These are phyloP conservation scores for Cichladusa arquata DNA, from an alignment of 2,113 vertebrate species.

Conservation along the genomic window DNA sequence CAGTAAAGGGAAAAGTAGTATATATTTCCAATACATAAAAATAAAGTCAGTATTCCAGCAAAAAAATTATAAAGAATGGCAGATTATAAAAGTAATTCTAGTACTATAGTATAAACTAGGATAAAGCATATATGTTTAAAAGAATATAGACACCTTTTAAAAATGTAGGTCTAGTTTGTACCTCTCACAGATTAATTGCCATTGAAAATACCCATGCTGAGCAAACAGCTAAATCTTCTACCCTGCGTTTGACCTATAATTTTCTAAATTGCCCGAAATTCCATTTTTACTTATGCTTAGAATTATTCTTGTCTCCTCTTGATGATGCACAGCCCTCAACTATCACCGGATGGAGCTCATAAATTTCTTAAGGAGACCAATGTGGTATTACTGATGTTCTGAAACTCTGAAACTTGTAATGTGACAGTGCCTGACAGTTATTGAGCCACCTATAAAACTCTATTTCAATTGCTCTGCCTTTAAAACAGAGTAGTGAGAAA, in stretches of 20 bases:
- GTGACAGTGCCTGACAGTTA: neutral
- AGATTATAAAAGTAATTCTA: neutral
- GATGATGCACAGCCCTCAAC: neutral
- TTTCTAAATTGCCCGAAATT: neutral
- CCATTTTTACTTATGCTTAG: neutral
- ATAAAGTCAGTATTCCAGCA: neutral
- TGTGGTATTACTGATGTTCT: neutral
- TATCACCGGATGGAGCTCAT: neutral
- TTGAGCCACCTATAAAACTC: neutral
- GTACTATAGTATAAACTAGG: neutral
- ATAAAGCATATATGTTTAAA: accelerated
- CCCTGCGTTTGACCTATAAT: neutral
- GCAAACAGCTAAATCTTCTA: neutral
- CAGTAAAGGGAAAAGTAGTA: neutral
- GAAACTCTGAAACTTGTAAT: neutral
- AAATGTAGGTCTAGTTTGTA: neutral
- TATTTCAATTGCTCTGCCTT: neutral
- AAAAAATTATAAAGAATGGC: neutral
- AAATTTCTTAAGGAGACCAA: neutral
- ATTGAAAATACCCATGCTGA: neutral
- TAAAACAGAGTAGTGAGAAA: slow-evolving; percentile 2
- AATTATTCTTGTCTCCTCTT: neutral
- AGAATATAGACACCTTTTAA: neutral
- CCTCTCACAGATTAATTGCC: neutral
- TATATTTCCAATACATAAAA: neutral